Evolutionary conservation across 2,113 vertebrate genomes (phyloP).

Genomic region (Zootoca vivipara): DNA sequence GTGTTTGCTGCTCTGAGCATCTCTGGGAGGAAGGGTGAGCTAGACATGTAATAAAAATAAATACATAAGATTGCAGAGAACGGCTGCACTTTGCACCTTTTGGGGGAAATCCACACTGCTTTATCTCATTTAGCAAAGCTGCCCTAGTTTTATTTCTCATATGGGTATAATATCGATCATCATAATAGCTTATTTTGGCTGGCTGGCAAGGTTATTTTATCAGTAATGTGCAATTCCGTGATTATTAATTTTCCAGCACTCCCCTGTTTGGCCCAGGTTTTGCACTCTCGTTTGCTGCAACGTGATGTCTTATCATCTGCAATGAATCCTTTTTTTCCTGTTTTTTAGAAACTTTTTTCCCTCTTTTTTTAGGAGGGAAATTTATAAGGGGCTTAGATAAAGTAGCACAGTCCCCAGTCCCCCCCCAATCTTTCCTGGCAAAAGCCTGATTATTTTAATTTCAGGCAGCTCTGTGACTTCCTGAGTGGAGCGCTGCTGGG

Average conservation of each 20-base stretch:
- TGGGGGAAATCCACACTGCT: background rate
- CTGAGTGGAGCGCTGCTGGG: constrained; percentile 42
- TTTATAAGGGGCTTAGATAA: constrained; percentile 52
- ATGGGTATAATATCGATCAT: background rate
- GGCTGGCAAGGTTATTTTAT: background rate
- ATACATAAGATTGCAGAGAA: background rate
- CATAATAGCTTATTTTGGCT: background rate
- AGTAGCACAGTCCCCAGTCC: constrained; percentile 22
- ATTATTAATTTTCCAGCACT: background rate
- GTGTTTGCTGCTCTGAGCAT: too few species aligned
- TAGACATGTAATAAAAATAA: too few species aligned
- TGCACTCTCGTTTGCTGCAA: too few species aligned
- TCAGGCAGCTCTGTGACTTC: constrained; percentile 52
- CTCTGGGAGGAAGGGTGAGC: too few species aligned
- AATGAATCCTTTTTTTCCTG: constrained; percentile 36
- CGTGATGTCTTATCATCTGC: constrained; percentile 11
- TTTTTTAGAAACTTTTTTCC: constrained; percentile 20
- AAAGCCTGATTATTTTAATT: constrained; percentile 66
- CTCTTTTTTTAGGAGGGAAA: constrained; percentile 17
- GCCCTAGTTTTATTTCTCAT: background rate
- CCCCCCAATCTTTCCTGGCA: constrained; percentile 51
- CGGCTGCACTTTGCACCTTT: background rate
- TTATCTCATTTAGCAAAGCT: background rate
- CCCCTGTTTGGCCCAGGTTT: background rate
- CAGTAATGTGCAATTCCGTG: background rate